Percentiles rank a stretch among this genome's conserved stretches.
Conservation (phyloP, 2,113 vertebrate genomes). For the Albula glossodonta region DNA sequence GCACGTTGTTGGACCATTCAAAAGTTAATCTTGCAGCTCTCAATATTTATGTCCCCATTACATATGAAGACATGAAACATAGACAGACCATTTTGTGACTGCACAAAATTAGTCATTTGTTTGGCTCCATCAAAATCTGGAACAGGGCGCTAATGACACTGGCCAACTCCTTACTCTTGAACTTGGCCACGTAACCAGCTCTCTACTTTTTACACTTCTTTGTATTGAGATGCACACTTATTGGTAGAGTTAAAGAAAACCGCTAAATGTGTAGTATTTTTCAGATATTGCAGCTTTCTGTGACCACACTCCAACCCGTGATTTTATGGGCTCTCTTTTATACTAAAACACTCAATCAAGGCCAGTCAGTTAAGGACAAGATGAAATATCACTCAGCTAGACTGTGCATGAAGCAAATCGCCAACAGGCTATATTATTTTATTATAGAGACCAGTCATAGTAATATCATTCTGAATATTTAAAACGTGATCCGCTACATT, state of each 20-base stretch:
- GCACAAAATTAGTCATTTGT: background rate
- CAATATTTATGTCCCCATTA: background rate
- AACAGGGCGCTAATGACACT: background rate
- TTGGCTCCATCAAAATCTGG: background rate
- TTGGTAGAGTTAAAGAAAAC: background rate
- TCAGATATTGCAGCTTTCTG: background rate
- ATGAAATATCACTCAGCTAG: background rate
- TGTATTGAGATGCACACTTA: background rate
- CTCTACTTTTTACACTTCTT: background rate
- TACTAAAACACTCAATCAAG: background rate
- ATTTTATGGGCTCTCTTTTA: too few species aligned
- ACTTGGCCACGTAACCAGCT: background rate
- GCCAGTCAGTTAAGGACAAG: background rate
- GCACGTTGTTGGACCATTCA: background rate
- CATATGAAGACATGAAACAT: background rate
- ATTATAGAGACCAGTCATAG: background rate
- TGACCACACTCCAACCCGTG: background rate
- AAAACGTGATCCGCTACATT: background rate
- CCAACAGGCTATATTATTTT: background rate
- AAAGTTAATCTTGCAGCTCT: background rate
- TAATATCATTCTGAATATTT: background rate
- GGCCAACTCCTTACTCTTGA: background rate
- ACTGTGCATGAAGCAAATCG: background rate
- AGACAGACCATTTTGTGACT: background rate
- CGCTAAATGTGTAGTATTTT: background rate